Percentiles rank a stretch among this genome's conserved stretches.
These are phyloP conservation scores for Pleuronectes platessa DNA, from an alignment of 2,113 vertebrate genomes.

Conservation along the genomic window DNA sequence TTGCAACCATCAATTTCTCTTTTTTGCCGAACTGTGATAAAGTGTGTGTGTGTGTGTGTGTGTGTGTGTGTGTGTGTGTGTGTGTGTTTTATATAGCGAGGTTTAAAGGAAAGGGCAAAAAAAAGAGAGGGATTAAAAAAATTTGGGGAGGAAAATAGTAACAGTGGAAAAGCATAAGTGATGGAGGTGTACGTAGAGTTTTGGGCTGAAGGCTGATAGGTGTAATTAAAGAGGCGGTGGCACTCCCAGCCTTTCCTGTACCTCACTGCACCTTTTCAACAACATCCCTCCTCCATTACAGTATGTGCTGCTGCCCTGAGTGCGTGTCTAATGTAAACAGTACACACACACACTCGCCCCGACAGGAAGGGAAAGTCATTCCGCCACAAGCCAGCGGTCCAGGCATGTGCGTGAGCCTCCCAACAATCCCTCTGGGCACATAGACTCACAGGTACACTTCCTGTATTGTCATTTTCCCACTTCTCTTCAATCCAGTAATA, in stretches of 20 bases:
- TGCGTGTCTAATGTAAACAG: slow-evolving; percentile 27
- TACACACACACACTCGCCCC: slow-evolving; percentile 31
- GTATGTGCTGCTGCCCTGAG: not conserved
- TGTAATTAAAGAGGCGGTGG: slow-evolving; percentile 72
- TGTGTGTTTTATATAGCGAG: not conserved
- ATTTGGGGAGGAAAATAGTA: slow-evolving; percentile 29
- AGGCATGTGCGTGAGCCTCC: slow-evolving; percentile 53
- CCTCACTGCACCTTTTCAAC: slow-evolving; percentile 69
- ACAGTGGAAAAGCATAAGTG: slow-evolving; percentile 51
- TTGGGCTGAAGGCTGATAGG: slow-evolving; percentile 54
- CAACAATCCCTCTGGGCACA: slow-evolving; percentile 66
- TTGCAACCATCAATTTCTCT: slow-evolving; percentile 17
- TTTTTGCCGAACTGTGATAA: slow-evolving; percentile 35
- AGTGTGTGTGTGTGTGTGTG: not conserved
- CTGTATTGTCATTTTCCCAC: slow-evolving; percentile 67
- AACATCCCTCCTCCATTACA: slow-evolving; percentile 62
- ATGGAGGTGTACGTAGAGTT: slow-evolving; percentile 49
- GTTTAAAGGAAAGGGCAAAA: slow-evolving; percentile 11
- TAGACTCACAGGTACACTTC: slow-evolving; percentile 73
- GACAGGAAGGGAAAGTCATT: slow-evolving; percentile 74
- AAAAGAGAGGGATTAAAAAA: slow-evolving; percentile 38
- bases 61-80: too few species aligned
- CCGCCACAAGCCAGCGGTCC: slow-evolving; percentile 34
- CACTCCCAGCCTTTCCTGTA: slow-evolving; percentile 71
- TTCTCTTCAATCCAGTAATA: slow-evolving; percentile 72